These are phyloP conservation scores for Phalloptychus januarius DNA, from an alignment of 2,797 vertebrate species.

Conservation along the genomic window DNA sequence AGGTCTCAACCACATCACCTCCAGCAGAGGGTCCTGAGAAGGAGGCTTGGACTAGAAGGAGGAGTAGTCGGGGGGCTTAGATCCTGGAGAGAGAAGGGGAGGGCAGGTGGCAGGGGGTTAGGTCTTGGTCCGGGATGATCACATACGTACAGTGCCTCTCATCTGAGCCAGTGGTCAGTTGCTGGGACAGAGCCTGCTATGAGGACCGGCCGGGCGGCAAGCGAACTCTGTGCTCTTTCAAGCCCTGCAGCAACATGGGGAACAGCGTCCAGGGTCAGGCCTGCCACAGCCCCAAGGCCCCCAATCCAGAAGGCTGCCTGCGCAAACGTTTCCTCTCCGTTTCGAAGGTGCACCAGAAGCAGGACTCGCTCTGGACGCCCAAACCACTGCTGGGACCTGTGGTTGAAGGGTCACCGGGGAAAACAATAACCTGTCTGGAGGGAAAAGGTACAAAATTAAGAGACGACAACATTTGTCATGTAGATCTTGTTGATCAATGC, in stretches of 20 bases:
- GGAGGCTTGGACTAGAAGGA: slow-evolving; percentile 43
- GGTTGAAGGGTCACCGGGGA: slow-evolving; percentile 39
- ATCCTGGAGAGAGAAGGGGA: slow-evolving; percentile 45
- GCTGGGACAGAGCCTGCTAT: slow-evolving; percentile 82
- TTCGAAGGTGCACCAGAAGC: slow-evolving; percentile 82
- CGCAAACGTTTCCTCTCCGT: slow-evolving; percentile 81
- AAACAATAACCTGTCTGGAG: slow-evolving; percentile 53
- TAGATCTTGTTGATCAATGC: not conserved
- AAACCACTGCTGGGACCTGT: slow-evolving; percentile 79
- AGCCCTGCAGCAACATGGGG: slow-evolving; percentile 78
- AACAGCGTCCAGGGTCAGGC: slow-evolving; percentile 73
- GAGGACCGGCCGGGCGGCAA: slow-evolving; percentile 78
- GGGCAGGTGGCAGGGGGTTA: slow-evolving; percentile 56
- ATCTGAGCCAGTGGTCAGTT: slow-evolving; percentile 80
- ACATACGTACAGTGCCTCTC: slow-evolving; percentile 85
- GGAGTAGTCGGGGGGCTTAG: slow-evolving; percentile 58
- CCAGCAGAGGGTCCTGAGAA: slow-evolving; percentile 49
- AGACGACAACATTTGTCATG: not conserved
- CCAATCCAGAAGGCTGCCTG: slow-evolving; percentile 75
- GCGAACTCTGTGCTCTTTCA: slow-evolving; percentile 74
- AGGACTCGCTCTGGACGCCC: slow-evolving; percentile 85
- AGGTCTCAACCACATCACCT: slow-evolving; percentile 52
- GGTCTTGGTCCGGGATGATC: slow-evolving; percentile 80
- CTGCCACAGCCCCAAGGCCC: slow-evolving; percentile 58
- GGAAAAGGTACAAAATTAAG: slow-evolving; percentile 67